phyloP scores from a whole-genome alignment of 2,888 invertebrate species.

The Eupithecia dodoneata region DNA sequence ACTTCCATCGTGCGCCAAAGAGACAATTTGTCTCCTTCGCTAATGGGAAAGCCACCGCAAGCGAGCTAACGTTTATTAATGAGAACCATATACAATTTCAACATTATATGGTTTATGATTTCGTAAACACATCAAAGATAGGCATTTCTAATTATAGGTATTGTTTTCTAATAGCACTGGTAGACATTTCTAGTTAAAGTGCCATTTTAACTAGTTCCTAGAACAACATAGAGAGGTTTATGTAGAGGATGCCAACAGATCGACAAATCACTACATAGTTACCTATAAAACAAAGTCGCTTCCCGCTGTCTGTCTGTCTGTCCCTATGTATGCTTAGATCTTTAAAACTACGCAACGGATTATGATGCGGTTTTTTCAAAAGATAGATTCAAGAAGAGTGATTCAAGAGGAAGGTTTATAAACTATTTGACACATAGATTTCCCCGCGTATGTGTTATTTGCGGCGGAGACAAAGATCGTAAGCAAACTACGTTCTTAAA shows the following conservation, averaged over 20 bases:
- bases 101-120: background rate
- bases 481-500: too few relatives aligned
- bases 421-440: too few relatives aligned
- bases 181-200: background rate
- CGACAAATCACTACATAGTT: background rate
- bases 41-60: slow-evolving; percentile 1
- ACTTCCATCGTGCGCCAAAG: background rate
- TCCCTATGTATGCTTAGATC: too few relatives aligned
- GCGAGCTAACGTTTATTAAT: background rate
- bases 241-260: background rate
- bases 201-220: background rate
- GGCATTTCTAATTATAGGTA: background rate
- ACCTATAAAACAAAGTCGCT: too few relatives aligned
- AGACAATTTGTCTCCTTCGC: background rate
- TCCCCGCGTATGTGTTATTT: background rate
- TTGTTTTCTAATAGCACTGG: background rate
- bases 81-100: background rate
- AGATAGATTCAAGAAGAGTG: too few relatives aligned
- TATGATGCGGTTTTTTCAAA: too few relatives aligned
- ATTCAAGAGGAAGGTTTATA: too few relatives aligned
- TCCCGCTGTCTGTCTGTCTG: too few relatives aligned
- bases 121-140: background rate
- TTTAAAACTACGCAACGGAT: too few relatives aligned
- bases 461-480: background rate
- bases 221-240: background rate